phyloP scores from a whole-genome alignment of 2,888 invertebrate species.

The Drosophila gaucha region DNA sequence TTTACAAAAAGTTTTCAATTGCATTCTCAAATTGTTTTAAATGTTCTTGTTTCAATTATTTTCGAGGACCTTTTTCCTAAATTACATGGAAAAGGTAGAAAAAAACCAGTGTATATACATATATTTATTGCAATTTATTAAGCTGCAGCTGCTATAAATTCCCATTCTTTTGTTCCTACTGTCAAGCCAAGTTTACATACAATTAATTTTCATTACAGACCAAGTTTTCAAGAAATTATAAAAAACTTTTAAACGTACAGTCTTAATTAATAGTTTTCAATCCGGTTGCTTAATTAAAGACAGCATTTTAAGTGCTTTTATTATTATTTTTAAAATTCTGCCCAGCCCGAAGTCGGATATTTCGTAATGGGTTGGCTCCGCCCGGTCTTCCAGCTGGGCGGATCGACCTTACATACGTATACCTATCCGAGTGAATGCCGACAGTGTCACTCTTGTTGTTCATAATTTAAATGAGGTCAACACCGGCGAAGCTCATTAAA shows the following conservation, averaged over 20 bases:
- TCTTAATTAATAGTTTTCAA: slow-evolving; percentile 8
- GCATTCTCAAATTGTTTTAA: slow-evolving; percentile 40
- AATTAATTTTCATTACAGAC: neutral
- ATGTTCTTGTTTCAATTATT: slow-evolving; percentile 30
- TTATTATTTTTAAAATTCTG: neutral
- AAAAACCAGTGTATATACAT: neutral
- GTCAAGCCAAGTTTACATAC: too few relatives aligned
- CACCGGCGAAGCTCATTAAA: slow-evolving; percentile 70
- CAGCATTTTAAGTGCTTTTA: slow-evolving; percentile 13
- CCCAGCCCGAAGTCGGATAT: too few relatives aligned
- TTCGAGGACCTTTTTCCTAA: slow-evolving; percentile 30
- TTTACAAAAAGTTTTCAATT: slow-evolving; percentile 45
- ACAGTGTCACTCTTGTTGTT: slow-evolving; percentile 46
- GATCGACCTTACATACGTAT: slow-evolving; percentile 27
- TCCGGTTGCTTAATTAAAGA: neutral
- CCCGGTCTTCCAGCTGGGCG: slow-evolving; percentile 17
- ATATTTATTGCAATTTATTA: neutral
- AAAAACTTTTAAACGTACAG: neutral
- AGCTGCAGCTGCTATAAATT: neutral
- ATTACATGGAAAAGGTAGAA: neutral
- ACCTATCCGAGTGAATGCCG: slow-evolving; percentile 11
- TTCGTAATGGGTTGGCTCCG: too few relatives aligned
- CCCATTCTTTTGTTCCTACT: neutral
- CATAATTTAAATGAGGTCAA: slow-evolving; percentile 71
- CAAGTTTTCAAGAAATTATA: neutral